Evolutionary conservation across 1,140 invertebrate genomes (phyloP), one percentile per base, ranked within the genome.

Genomic region (Pseudomyrmex pallidus): DNA sequence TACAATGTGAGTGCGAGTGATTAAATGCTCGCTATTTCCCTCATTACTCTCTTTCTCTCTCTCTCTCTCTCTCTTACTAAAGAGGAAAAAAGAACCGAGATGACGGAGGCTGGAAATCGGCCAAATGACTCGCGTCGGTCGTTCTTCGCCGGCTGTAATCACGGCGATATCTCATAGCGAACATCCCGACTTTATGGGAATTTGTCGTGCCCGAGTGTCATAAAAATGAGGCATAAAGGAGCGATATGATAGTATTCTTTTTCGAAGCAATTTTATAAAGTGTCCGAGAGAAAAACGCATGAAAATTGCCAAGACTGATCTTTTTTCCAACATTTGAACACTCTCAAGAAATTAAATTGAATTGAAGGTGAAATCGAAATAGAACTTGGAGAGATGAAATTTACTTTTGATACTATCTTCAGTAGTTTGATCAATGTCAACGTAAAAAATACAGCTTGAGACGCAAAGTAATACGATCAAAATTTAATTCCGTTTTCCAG

Each of bases 1-100:
- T 89, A 99, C 98, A 90, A 97, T 98, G 97, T 98, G 96, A 97
- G 97, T 92, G 92, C 91, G 76, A 80, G 35, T 35, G 76, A 80
- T 80, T 46, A 80, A 80, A 66, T 48, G 86, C 78, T 76, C 76
- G 44, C 63, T 72, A 13, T 64, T 82, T 64, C 72, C 72, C 59
- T 44, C 70, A 61, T 74, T 74, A 62, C 57, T 74, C 46, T 82
- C 17, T 82, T 48, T 62, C 70, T 17, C 74, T 54, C 54, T 57
- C 35, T 70, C 59, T 35, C 35, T 35, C 0, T 35, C 68, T 54
- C 17, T 82, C 59, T 62, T 25, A 72, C 50, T 50, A 66, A 66
- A 13, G 35, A 78, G 35, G 15, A 44, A 61, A 25, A 46, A 56
- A 50, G 35, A 82, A 84, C 62, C 74, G 67, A 68, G 74, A 76